Evolutionary conservation across 2,113 vertebrate species (phyloP), one percentile per base, ranked within the genome.

Genomic region (Cathartes aura): DNA sequence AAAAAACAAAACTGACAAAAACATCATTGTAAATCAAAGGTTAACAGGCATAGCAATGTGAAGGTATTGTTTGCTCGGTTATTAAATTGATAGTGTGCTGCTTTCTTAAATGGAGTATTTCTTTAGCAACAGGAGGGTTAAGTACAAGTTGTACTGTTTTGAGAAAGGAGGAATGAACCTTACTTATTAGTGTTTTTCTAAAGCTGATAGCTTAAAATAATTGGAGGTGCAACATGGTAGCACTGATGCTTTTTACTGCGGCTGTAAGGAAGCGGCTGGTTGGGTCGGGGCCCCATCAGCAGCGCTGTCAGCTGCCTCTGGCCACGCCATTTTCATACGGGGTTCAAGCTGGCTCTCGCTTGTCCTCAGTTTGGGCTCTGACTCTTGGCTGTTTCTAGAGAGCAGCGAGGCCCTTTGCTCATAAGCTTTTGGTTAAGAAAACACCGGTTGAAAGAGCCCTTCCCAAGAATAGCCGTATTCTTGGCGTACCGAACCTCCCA

Each of bases 41-140:
- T 93, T 91, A 94, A 94, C 74, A 82, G 64, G 74, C 91, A 12
- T 24, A 93, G 43, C 87, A 67, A 56, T 13, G 26, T 36, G 15
- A 63, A 91, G 90, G 87, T 66, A 88, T 95, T 91, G 91, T 90
- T 97, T 95, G 78, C 87, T 90, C 0, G 0, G 26, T 66, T 59
- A 81, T 89, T 96, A 74, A 84, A 83, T 38, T 76, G 89, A 88
- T 86, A 38, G 59, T 40, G 55, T 47, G 71, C 72, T 74, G 84
- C 93, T 83, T 93, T 94, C 84, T 96, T 85, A 73, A 66, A 66
- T 21, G 38, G 67, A 74, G 3, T 88, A 86, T 92, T 95, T 95
- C 87, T 97, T 66, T 24, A 52, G 78, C 42, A 68, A 81, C 85
- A 74, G 78, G 82, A 86, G 56, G 82, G 91, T 88, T 67, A 71